A percentile compares a stretch with the other conserved stretches of the same genome.
phyloP scores from a whole-genome alignment of 2,888 invertebrate species.

The Himalopsyche kuldschensis region DNA sequence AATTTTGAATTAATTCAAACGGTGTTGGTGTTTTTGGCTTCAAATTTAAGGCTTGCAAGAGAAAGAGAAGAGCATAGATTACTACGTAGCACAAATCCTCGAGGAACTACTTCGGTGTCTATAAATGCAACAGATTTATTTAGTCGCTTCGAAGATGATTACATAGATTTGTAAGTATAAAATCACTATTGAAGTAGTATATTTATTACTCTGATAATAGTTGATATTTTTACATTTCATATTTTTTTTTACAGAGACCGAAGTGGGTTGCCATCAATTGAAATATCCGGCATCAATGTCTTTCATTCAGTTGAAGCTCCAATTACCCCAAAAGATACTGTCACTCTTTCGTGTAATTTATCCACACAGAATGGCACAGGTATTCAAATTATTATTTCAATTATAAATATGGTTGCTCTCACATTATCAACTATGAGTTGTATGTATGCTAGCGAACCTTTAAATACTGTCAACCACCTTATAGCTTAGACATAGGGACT shows the following conservation, averaged over 20 bases:
- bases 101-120: slow-evolving; percentile 81
- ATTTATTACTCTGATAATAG: too few species aligned
- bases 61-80: slow-evolving; percentile 86
- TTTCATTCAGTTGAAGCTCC: slow-evolving; percentile 93
- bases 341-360: slow-evolving; percentile 79
- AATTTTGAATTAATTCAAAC: neutral
- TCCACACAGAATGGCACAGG: slow-evolving; percentile 88
- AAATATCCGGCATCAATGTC: slow-evolving; percentile 91
- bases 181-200: neutral
- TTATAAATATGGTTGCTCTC: too few species aligned
- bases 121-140: slow-evolving; percentile 94
- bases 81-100: slow-evolving; percentile 89
- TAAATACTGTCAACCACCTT: too few species aligned
- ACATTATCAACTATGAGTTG: too few species aligned
- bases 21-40: neutral
- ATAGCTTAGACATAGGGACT: too few species aligned
- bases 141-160: slow-evolving; percentile 63
- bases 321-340: slow-evolving; percentile 81
- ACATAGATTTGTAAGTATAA: slow-evolving; percentile 42
- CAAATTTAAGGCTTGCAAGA: slow-evolving; percentile 61
- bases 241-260: slow-evolving; percentile 49
- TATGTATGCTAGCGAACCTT: too few species aligned
- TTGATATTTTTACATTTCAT: neutral
- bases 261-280: slow-evolving; percentile 71
- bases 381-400: slow-evolving; percentile 39